Evolutionary conservation across 2,797 vertebrate species (phyloP), one percentile per base, ranked within the genome.

Genomic region (Platalea minor): DNA sequence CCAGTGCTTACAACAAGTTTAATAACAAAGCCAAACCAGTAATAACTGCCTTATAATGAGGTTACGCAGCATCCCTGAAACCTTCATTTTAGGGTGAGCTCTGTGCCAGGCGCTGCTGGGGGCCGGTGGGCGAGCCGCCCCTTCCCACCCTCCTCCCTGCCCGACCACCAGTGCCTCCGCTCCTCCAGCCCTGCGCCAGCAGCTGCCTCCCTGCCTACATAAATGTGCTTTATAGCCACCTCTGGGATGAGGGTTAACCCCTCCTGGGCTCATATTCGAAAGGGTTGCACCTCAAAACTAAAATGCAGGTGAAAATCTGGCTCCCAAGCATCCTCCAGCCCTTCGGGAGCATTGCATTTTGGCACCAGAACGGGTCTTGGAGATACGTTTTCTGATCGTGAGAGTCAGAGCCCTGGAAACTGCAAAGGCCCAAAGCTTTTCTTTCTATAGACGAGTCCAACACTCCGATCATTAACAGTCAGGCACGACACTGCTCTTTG

Each of bases 1-100:
- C 68, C 78, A 86, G 89, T 7, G 0, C 91, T 75, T 43, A 37
- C 15, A 13, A 39, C 29, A 13, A 57, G 75, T 87, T 93, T 82
- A 89, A 83, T 91, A 94, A 89, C 94, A 89, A 89, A 96, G 73
- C 68, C 76, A 92, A 90, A 85, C 61, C 79, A 73, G 88, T 69
- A 78, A 84, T 59, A 93, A 83, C 85, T 60, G 78, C 87, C 79
- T 90, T 41, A 61, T 33, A 64, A 83, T 3, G 25, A 89, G 84
- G 81, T 87, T 91, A 69, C 2, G 2, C 51, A 64, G 91, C 64
- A 67, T 59, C 88, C 56, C 63, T 7, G 5, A 29, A 83, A 81
- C 77, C 78, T 54, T 72, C 20, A 4, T 72, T 96, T 80, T 67
- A 46, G 75, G 74, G 72, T 77, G 90, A 93, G 61, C 60, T 89